These are phyloP conservation scores for Biston betularia DNA, from an alignment of 2,888 invertebrate species.

Conservation along the genomic window DNA sequence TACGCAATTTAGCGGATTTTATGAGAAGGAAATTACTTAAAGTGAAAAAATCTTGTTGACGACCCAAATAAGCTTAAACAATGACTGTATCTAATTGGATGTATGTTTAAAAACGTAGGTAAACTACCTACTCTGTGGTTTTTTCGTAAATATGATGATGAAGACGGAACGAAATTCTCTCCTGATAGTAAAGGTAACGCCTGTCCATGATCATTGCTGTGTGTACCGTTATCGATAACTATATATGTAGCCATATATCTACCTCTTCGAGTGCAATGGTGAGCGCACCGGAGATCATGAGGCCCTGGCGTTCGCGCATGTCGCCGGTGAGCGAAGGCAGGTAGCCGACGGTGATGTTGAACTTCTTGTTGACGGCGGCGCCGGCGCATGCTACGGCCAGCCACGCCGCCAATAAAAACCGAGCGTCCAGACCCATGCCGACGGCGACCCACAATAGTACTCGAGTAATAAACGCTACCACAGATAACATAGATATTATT, in stretches of 20 bases:
- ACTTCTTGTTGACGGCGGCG: slow-evolving; percentile 77
- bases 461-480: background rate
- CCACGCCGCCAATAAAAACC: slow-evolving; percentile 64
- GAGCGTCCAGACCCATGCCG: slow-evolving; percentile 87
- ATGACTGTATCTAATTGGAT: no score
- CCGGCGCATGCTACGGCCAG: slow-evolving; percentile 86
- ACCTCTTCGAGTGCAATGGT: slow-evolving; percentile 95
- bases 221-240: no score
- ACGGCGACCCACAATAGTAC: background rate
- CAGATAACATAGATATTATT: background rate
- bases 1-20: background rate
- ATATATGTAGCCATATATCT: slow-evolving; percentile 42
- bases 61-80: no score
- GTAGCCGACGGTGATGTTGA: slow-evolving; percentile 92
- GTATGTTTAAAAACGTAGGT: no score
- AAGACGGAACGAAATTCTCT: no score
- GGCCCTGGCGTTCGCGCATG: slow-evolving; percentile 92
- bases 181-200: no score
- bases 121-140: no score
- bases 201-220: no score
- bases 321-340: slow-evolving; percentile 93
- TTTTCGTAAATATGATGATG: no score
- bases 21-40: no score
- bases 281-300: slow-evolving; percentile 96
- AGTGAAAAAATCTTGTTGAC: no score